Percentiles rank a stretch among this genome's conserved stretches.
These are phyloP conservation scores for Heliconius charithonia DNA, from an alignment of 2,888 invertebrate species.

Conservation along the genomic window DNA sequence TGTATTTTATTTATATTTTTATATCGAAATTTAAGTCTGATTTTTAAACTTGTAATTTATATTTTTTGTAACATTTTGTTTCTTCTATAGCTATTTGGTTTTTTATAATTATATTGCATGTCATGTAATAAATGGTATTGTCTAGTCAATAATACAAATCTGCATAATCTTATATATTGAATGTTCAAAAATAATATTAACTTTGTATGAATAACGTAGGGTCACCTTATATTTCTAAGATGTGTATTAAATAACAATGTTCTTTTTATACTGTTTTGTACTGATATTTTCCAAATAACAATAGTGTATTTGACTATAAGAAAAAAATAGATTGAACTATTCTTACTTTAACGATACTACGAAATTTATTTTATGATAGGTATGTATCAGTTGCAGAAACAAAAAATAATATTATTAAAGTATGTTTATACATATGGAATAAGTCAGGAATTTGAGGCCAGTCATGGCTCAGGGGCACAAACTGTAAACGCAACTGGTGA, in stretches of 20 bases:
- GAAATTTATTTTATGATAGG: neutral
- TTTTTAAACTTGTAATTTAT: conserved; percentile 7
- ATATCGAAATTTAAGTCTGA: conserved; percentile 13
- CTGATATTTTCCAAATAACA: conserved; percentile 29
- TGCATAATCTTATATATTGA: neutral
- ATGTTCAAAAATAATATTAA: conserved; percentile 4
- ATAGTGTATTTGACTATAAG: neutral
- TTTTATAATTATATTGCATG: neutral
- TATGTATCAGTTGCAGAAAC: neutral
- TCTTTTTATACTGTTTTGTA: conserved; percentile 30
- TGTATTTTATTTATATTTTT: conserved; percentile 8
- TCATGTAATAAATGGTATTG: neutral
- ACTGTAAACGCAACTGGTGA: no score
- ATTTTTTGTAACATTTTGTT: neutral
- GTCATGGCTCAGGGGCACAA: no score
- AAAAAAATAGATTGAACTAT: neutral
- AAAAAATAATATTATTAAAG: no score
- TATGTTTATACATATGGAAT: no score
- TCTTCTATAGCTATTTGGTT: neutral
- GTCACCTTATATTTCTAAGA: neutral
- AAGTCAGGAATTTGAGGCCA: no score
- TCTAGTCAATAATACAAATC: conserved; percentile 17
- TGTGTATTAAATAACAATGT: neutral
- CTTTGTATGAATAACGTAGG: neutral
- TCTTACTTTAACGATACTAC: neutral